A percentile compares a stretch with the other conserved stretches of the same genome.
Evolutionary conservation across 2,113 vertebrate genomes (phyloP).

Genomic region (Psophia crepitans): DNA sequence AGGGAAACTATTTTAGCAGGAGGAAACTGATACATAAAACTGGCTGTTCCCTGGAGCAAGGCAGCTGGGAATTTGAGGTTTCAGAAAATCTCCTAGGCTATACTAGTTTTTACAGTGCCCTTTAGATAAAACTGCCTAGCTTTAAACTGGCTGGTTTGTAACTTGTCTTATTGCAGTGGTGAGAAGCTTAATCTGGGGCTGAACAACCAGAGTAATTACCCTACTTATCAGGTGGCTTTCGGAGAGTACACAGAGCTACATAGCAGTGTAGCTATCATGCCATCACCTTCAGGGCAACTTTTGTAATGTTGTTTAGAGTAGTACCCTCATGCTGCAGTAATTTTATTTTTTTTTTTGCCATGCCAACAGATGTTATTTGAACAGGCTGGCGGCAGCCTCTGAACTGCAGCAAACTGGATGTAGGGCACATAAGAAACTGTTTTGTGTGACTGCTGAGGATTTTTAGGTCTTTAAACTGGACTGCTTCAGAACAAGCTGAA

Average conservation of each 20-base stretch:
- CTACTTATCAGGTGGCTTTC: neutral
- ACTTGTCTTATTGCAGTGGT: neutral
- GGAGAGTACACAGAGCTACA: rapidly evolving
- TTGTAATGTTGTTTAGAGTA: neutral
- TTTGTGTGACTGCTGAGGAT: neutral
- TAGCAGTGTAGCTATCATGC: neutral
- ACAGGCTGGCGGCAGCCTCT: neutral
- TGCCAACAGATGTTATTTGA: neutral
- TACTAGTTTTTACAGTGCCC: neutral
- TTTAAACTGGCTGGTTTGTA: neutral
- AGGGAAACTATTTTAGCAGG: neutral
- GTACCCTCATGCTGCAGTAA: neutral
- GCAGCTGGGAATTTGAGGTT: neutral
- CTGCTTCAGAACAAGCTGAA: neutral
- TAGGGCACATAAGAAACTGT: neutral
- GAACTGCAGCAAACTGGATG: neutral
- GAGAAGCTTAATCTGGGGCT: neutral
- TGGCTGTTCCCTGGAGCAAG: neutral
- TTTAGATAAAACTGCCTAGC: neutral
- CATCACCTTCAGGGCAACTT: neutral
- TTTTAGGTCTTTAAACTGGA: neutral
- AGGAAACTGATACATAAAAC: neutral
- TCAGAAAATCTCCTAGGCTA: neutral
- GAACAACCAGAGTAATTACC: neutral
- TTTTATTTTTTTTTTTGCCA: neutral